Percentiles rank a stretch among this genome's conserved stretches.
Conservation (phyloP, 2,797 vertebrate genomes). For the Eutrigla gurnardus region DNA sequence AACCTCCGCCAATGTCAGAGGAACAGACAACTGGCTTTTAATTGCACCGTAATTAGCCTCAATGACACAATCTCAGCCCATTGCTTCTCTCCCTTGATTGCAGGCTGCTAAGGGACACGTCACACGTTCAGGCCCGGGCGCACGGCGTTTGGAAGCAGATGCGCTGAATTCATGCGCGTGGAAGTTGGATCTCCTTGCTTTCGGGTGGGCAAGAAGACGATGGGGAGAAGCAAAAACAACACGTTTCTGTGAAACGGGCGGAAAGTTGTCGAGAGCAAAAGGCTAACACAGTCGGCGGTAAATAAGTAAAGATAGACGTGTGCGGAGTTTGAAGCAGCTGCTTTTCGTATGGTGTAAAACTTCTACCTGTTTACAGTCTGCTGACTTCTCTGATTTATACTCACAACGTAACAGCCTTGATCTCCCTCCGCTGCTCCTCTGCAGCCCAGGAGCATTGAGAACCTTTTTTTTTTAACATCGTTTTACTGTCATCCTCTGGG, state of each 20-base stretch:
- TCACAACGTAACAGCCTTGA: slow-evolving; percentile 31
- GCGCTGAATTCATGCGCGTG: slow-evolving; percentile 43
- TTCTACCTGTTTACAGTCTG: slow-evolving; percentile 31
- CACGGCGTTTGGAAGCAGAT: slow-evolving; percentile 29
- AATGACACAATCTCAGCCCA: slow-evolving; percentile 75
- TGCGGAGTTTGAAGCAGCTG: slow-evolving; percentile 23
- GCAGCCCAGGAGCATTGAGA: slow-evolving; percentile 30
- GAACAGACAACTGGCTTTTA: slow-evolving; percentile 86
- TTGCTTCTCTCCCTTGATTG: slow-evolving; percentile 65
- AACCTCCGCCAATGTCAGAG: slow-evolving; percentile 79
- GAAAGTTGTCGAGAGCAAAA: slow-evolving; percentile 55
- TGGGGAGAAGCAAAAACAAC: slow-evolving; percentile 53
- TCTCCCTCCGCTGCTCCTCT: slow-evolving; percentile 32
- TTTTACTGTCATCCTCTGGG: slow-evolving; percentile 26
- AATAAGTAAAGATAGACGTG: slow-evolving; percentile 62
- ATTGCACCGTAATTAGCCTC: slow-evolving; percentile 89
- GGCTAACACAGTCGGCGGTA: slow-evolving; percentile 49
- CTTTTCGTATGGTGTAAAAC: slow-evolving; percentile 21
- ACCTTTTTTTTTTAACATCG: slow-evolving; percentile 18
- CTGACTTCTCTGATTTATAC: slow-evolving; percentile 44
- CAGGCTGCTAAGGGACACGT: slow-evolving; percentile 61
- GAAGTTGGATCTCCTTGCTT: slow-evolving; percentile 51
- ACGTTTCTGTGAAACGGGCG: slow-evolving; percentile 40
- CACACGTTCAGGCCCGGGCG: slow-evolving; percentile 40
- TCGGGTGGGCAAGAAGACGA: slow-evolving; percentile 37